These are phyloP conservation scores for Zosterops borbonicus DNA, from an alignment of 2,113 vertebrate genomes.

Conservation along the genomic window DNA sequence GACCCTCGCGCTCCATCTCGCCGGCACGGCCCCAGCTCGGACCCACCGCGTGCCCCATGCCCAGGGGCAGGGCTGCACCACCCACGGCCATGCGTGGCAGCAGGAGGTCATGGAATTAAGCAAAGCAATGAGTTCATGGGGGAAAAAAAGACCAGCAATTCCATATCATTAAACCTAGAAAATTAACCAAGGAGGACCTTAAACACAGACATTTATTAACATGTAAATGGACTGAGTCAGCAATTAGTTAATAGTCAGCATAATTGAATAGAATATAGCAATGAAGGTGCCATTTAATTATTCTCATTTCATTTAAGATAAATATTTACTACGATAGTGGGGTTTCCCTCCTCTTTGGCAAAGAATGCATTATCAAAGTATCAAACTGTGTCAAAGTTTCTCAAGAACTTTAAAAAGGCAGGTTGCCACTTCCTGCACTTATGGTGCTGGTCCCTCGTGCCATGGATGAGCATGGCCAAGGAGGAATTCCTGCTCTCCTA, in stretches of 20 bases:
- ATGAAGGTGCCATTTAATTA: slow-evolving; percentile 54
- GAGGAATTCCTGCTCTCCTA: rapidly evolving
- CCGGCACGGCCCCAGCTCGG: background rate
- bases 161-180: background rate
- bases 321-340: slow-evolving; percentile 10
- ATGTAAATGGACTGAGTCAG: slow-evolving; percentile 65
- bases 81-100: rapidly evolving
- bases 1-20: background rate
- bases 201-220: slow-evolving; percentile 53
- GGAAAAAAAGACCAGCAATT: background rate
- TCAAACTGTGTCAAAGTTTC: background rate
- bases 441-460: rapidly evolving
- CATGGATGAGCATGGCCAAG: rapidly evolving
- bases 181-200: slow-evolving; percentile 21
- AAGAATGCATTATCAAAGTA: background rate
- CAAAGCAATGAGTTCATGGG: background rate
- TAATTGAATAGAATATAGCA: slow-evolving; percentile 46
- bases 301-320: slow-evolving; percentile 30
- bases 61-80: background rate
- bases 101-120: background rate
- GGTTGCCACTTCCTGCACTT: background rate
- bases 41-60: rapidly evolving
- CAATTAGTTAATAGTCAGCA: slow-evolving; percentile 57
- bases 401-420: background rate
- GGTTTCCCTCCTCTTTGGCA: background rate